A percentile compares a stretch with the other conserved stretches of the same genome.
Conservation (phyloP, 2,113 vertebrate species). For the Lota lota region DNA sequence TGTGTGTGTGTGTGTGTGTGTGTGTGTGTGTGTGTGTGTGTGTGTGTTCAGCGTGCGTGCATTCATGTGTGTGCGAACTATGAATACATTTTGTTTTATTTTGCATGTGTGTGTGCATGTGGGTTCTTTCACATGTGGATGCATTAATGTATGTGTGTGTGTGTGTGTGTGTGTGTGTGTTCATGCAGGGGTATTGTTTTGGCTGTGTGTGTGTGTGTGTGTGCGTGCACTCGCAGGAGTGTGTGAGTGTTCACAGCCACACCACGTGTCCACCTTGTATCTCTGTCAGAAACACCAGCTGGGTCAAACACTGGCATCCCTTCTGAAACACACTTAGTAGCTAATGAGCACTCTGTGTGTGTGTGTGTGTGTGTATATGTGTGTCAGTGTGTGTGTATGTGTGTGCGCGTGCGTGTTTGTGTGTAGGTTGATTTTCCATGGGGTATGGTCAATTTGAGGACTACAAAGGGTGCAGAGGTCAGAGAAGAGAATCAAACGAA, state of each 20-base stretch:
- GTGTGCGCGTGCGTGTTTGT: too few species aligned
- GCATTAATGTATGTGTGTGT: not conserved
- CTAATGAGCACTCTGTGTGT: too few species aligned
- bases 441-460: too few species aligned
- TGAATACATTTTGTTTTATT: not conserved
- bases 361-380: not conserved
- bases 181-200: too few species aligned
- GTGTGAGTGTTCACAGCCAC: conserved; percentile 25
- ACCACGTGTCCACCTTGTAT: conserved; percentile 46
- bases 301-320: conserved; percentile 19
- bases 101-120: not conserved
- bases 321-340: conserved; percentile 33
- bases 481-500: conserved; percentile 1
- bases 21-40: not conserved
- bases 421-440: too few species aligned
- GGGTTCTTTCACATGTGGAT: not conserved
- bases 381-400: too few species aligned
- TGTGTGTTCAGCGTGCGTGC: not conserved
- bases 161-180: conserved; percentile 15
- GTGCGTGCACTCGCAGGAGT: not conserved
- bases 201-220: conserved; percentile 18
- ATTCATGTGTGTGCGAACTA: not conserved
- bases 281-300: conserved; percentile 54
- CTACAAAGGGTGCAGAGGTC: not conserved
- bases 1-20: conserved; percentile 1